Conservation (phyloP, 2,113 vertebrate species). For the Semnornis frantzii region DNA sequence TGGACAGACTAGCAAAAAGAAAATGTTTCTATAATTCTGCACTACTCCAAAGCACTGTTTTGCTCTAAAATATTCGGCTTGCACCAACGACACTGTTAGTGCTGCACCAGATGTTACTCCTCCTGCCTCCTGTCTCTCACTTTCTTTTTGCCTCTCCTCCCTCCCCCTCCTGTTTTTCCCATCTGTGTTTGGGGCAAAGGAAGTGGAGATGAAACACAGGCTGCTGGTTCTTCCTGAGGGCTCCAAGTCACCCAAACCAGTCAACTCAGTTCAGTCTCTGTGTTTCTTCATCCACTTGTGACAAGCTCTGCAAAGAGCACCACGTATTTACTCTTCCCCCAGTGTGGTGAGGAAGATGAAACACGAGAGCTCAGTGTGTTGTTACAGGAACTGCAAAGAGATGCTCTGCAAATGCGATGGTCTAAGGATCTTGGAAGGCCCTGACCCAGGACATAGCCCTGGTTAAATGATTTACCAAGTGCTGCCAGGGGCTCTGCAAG, state of each 20-base stretch:
- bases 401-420: not conserved
- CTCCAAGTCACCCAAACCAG: not conserved
- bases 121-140: constrained; percentile 7
- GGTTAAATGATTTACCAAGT: not conserved
- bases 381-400: not conserved
- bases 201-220: constrained; percentile 20
- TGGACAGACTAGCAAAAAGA: not conserved
- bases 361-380: not conserved
- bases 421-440: not conserved
- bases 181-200: constrained; percentile 39
- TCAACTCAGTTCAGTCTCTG: not conserved
- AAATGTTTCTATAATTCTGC: not conserved
- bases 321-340: not conserved
- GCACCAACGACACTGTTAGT: not conserved
- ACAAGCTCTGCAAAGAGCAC: constrained; percentile 1
- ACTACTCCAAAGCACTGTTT: not conserved
- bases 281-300: not conserved
- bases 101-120: not conserved
- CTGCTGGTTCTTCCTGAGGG: constrained; percentile 23
- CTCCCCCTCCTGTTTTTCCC: constrained; percentile 44
- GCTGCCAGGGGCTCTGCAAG: not conserved
- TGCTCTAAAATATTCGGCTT: not conserved
- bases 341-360: not conserved
- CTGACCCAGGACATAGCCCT: not conserved
- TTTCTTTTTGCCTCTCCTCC: constrained; percentile 3